A percentile compares a stretch with the other conserved stretches of the same genome.
Evolutionary conservation across 2,797 vertebrate genomes (phyloP).

Genomic region (Chelidonichthys spinosus): DNA sequence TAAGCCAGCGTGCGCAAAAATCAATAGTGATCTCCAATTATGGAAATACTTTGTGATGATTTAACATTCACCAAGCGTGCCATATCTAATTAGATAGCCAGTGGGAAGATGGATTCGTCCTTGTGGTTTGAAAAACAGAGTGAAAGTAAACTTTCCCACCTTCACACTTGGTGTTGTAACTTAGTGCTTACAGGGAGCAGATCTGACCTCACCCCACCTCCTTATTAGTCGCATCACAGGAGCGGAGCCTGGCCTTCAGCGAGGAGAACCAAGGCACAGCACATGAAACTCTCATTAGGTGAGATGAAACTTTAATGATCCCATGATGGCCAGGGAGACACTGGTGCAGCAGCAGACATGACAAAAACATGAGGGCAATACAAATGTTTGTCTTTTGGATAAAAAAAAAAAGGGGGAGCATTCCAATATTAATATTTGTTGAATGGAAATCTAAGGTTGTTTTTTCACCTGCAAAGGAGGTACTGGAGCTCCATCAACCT

Average conservation of each 20-base stretch:
- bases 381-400: not conserved
- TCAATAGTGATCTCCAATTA: conserved; percentile 66
- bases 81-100: conserved; percentile 31
- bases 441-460: not conserved
- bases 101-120: conserved; percentile 24
- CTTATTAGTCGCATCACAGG: conserved; percentile 39
- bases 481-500: conserved; percentile 30
- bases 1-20: conserved; percentile 41
- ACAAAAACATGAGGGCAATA: conserved; percentile 9
- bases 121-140: not conserved
- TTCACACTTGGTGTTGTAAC: conserved; percentile 1
- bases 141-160: conserved; percentile 2
- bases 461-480: not conserved
- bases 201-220: conserved; percentile 25
- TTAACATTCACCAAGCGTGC: conserved; percentile 41
- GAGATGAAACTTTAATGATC: conserved; percentile 59
- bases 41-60: conserved; percentile 55
- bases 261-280: conserved; percentile 38
- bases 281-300: conserved; percentile 60
- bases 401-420: not conserved
- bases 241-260: conserved; percentile 33
- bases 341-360: conserved; percentile 20
- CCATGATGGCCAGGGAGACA: conserved; percentile 37
- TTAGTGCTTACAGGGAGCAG: conserved; percentile 1
- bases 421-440: not conserved